Percentiles rank a stretch among this genome's conserved stretches.
Evolutionary conservation across 1,140 invertebrate species (phyloP).

Genomic region (Apis florea): DNA sequence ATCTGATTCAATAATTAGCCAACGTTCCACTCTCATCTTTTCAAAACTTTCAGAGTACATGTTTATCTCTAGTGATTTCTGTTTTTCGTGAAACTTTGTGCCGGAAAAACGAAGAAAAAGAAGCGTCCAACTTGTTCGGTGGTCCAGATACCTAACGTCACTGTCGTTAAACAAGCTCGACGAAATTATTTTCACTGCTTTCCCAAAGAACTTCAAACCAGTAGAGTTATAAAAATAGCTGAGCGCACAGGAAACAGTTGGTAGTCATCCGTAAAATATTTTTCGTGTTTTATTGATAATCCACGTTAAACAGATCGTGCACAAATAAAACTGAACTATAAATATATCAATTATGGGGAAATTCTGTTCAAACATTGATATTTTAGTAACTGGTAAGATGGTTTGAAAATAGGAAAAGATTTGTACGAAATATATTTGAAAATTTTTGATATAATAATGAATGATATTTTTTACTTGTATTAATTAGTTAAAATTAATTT

Average conservation of each 20-base stretch:
- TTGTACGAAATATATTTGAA: no score
- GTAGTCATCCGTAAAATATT: slow-evolving; percentile 24
- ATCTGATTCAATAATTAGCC: not conserved
- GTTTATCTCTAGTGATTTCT: not conserved
- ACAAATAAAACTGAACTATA: not conserved
- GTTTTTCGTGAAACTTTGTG: not conserved
- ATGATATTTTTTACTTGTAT: no score
- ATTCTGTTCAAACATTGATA: not conserved
- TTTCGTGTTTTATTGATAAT: slow-evolving; percentile 4
- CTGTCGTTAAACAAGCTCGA: slow-evolving; percentile 49
- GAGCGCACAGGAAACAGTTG: slow-evolving; percentile 17
- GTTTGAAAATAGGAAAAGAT: no score
- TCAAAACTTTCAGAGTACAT: no score
- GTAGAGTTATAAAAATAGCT: slow-evolving; percentile 34
- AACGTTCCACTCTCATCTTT: no score
- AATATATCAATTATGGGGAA: not conserved
- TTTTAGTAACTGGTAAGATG: not conserved
- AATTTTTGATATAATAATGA: no score
- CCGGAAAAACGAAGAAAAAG: not conserved
- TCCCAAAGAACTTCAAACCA: slow-evolving; percentile 36
- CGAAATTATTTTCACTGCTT: slow-evolving; percentile 41
- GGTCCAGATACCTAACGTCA: slow-evolving; percentile 45
- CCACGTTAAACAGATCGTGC: not conserved
- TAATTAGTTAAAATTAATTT: no score
- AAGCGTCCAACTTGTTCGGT: slow-evolving; percentile 29